Base-by-base conservation (phyloP, 2,113 vertebrate species). In the Forbesichthys papilliferus region DNA sequence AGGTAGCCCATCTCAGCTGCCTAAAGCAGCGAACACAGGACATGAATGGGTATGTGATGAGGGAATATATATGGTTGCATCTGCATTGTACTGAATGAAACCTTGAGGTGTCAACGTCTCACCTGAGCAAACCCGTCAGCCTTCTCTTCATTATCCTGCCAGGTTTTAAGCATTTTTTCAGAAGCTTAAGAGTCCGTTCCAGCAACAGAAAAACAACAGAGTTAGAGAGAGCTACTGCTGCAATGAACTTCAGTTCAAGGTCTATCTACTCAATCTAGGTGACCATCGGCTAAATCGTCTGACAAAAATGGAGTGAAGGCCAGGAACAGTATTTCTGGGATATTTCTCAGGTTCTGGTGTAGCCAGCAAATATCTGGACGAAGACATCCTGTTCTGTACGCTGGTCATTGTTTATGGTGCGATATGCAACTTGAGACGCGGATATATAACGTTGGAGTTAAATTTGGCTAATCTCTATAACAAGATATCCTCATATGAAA, bases 61-160 rank as follows among this genome's bases (percentile, higher is more conserved):
- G 36, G 36, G 5, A 8, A 42, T 42, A 42, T 8, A 42, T 9
- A 9, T 6, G 1, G 53, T 18, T 64, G 16, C 7, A 27, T 1
- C 2, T 18, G 16, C 18, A n/a, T 47, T 52, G 36, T 52, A 14
- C 49, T 12, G 49, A 52, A 52, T 12, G 13, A 52, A 11, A 52
- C 11, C 11, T 52, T 27, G 27, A 27, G 3, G 3, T 14, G 46
- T 20, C 1, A 66, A 64, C 34, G n/a, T 49, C 5, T 47, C 64
- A 88, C 95, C 94, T 96, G 91, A 61, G 90, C 91, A 86, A 95
- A 98, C 2, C 85, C 93, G 49, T 93, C 92, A 33, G 96, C 95
- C 77, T 96, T 98, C 79, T 96, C 93, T 87, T 96, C 95, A 91
- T 96, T 98, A 75, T 98, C 96, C 79, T 96, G 95, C 98, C 97